Evolutionary conservation across 2,797 vertebrate species (phyloP).

Genomic region (Lagorchestes hirsutus): DNA sequence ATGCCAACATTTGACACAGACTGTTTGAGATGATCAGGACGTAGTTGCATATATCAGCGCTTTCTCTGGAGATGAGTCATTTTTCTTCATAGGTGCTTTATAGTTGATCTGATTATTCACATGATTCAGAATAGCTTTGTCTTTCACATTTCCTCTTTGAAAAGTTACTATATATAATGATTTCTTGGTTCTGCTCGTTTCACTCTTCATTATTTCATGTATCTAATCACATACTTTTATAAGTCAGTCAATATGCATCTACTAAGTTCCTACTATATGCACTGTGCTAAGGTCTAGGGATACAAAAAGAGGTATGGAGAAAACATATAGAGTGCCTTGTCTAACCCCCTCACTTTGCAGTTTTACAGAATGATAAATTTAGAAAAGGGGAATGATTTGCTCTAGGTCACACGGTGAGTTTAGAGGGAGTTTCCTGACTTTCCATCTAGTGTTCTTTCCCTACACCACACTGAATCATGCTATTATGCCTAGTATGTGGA

Average conservation of each 20-base stretch:
- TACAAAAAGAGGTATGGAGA: neutral
- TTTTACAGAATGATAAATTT: neutral
- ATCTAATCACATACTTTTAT: neutral
- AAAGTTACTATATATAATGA: no score
- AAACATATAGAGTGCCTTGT: neutral
- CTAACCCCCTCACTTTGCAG: neutral
- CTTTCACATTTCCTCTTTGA: no score
- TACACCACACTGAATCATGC: neutral
- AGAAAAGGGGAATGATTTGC: no score
- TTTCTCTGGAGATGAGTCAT: no score
- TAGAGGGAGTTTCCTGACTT: neutral
- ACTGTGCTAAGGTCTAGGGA: neutral
- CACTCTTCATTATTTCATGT: no score
- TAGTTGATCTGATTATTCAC: no score
- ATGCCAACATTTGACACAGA: no score
- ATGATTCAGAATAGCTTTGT: no score
- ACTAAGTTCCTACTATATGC: neutral
- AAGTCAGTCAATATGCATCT: neutral
- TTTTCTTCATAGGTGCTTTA: no score
- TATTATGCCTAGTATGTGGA: neutral
- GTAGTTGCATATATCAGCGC: no score
- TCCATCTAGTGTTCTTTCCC: neutral
- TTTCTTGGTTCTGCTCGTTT: no score
- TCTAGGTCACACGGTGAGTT: neutral
- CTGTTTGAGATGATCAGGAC: no score